Base-by-base conservation (phyloP, 2,888 invertebrate genomes). In the Coenonympha arcania region DNA sequence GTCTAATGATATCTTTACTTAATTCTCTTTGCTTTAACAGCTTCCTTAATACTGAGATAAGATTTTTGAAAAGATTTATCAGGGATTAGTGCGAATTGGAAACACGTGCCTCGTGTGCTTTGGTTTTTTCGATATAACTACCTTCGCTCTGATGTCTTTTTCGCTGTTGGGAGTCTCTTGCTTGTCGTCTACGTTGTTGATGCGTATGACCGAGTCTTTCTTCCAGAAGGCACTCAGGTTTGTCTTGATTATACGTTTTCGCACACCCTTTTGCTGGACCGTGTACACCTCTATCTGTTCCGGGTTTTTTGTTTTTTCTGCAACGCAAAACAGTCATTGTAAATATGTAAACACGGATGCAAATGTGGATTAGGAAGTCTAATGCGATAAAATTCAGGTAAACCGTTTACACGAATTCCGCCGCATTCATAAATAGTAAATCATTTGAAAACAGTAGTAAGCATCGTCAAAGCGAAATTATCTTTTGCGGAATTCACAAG, bases 231-330 rank as follows among this genome's bases (percentile, higher is more conserved):
- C 89, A 69, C 88, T 79, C 68, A 92, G 75, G 56, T 89, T 88
- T 61, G 89, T 88, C 75, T 85, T 88, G 58, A 88, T 77, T 60
- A 90, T 88, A 71, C 90, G 89, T 76, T 89, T 88, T 58, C 89
- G 73, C 50, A 85, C 88, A 72, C 88, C 89, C 74, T 86, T 87
- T 68, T 87, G 86, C 70, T 84, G 84, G 50, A 91, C 87, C 58
- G 90, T 89, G 86, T 88, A 91, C 68, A 91, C 89, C 64, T 90
- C 90, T 82, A 91, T 88, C 81, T 90, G 88, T 76, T 91, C 90
- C 71, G 91, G 89, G 86, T 90, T 89, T 82, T 91, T 90, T 83
- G 91, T 91, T 85, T 91, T 91, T 84, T 91, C 91, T 91, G 84
- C 64, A 72, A 70, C 64, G 41, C 54, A 19, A 50, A 42, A 33